phyloP scores from a whole-genome alignment of 2,888 invertebrate genomes.

The Thereva unica region DNA sequence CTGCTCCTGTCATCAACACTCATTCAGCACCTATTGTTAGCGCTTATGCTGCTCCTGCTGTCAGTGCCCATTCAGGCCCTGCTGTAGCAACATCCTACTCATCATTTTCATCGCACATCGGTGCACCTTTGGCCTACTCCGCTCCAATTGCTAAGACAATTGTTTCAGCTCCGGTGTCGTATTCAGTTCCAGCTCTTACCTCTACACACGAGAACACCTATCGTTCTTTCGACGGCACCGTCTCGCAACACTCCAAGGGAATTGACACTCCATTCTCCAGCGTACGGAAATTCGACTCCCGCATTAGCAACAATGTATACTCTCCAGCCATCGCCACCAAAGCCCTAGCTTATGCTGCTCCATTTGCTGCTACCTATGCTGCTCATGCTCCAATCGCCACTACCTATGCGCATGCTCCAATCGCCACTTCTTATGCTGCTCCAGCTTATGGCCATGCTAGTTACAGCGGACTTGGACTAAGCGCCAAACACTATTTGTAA shows the following conservation, averaged over 20 bases:
- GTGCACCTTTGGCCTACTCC: too few relatives aligned
- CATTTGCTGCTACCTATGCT: slow-evolving; percentile 50
- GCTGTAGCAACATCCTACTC: too few relatives aligned
- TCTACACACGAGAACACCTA: slow-evolving; percentile 63
- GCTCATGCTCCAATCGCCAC: slow-evolving; percentile 36
- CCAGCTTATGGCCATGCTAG: slow-evolving; percentile 35
- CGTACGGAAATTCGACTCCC: slow-evolving; percentile 64
- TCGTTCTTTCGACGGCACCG: slow-evolving; percentile 62
- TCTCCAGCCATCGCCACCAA: background rate
- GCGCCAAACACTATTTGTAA: too few relatives aligned
- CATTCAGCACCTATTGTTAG: too few relatives aligned
- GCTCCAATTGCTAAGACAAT: too few relatives aligned
- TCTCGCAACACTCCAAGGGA: slow-evolving; percentile 64
- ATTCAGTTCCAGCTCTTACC: slow-evolving; percentile 54
- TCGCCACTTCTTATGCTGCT: too few relatives aligned
- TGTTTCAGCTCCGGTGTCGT: slow-evolving; percentile 43
- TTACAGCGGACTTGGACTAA: too few relatives aligned
- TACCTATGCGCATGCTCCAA: slow-evolving; percentile 38
- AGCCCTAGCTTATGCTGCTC: background rate
- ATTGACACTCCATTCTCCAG: slow-evolving; percentile 66
- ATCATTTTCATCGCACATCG: too few relatives aligned
- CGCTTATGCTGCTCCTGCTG: too few relatives aligned
- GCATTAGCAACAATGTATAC: slow-evolving; percentile 58
- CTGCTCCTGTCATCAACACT: too few relatives aligned
- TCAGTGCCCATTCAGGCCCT: too few relatives aligned